Percentiles rank a stretch among this genome's conserved stretches.
These are phyloP conservation scores for Trachelus tabidus DNA, from an alignment of 2,888 invertebrate species.

Conservation along the genomic window DNA sequence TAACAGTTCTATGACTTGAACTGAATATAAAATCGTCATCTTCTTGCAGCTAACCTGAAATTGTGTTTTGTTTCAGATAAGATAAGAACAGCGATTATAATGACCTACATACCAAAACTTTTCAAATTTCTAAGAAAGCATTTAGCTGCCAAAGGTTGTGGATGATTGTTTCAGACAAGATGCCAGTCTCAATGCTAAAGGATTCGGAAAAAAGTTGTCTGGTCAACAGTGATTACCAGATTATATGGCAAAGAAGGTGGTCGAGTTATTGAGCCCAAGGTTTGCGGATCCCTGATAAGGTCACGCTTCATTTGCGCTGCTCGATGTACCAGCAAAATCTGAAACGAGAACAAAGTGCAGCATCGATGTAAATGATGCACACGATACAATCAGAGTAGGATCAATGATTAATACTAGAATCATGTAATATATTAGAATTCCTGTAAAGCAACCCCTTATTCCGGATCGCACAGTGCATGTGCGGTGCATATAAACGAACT, in stretches of 20 bases:
- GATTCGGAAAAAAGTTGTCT: background rate
- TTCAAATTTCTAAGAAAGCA: background rate
- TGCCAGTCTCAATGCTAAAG: background rate
- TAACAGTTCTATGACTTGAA: too few relatives aligned
- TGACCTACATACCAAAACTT: too few relatives aligned
- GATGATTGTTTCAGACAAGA: background rate
- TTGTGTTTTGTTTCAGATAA: background rate
- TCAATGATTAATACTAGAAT: background rate
- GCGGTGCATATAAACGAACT: background rate
- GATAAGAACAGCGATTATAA: too few relatives aligned
- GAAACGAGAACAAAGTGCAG: background rate
- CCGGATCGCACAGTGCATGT: background rate
- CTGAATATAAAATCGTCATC: background rate
- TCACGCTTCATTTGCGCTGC: background rate
- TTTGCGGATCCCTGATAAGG: background rate
- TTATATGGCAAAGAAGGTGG: background rate
- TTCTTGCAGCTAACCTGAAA: background rate
- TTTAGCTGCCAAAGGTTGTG: background rate
- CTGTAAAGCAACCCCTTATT: background rate
- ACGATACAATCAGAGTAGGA: background rate
- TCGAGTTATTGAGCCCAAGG: background rate
- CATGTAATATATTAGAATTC: background rate
- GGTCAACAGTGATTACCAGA: background rate
- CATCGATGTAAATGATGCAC: background rate
- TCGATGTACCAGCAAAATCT: background rate